Evolutionary conservation across 1,140 invertebrate genomes (phyloP).

Genomic region (Helicoverpa armigera): DNA sequence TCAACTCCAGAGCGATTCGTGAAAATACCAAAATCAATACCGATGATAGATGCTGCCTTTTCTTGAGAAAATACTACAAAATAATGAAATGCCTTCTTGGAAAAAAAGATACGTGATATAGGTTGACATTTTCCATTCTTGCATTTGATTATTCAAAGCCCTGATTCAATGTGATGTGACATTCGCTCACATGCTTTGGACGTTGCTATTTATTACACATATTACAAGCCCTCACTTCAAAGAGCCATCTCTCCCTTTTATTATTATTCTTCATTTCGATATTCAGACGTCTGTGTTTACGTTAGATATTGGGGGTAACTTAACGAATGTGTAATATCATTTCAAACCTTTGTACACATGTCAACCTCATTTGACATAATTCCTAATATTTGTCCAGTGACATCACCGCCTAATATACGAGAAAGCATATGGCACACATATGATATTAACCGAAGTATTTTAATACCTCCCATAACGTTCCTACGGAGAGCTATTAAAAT

Average conservation of each 20-base stretch:
- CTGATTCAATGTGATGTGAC: neutral
- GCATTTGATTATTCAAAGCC: neutral
- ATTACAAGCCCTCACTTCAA: neutral
- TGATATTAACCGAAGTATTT: slow-evolving; percentile 14
- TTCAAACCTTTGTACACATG: neutral
- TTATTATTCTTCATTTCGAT: neutral
- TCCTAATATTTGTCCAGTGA: neutral
- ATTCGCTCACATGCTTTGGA: neutral
- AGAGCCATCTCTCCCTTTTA: neutral
- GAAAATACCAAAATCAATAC: neutral
- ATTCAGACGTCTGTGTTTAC: neutral
- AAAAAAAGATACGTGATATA: slow-evolving; percentile 1
- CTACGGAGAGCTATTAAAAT: neutral
- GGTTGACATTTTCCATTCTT: slow-evolving; percentile 22
- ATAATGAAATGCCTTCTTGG: neutral
- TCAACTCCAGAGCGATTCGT: neutral
- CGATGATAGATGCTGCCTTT: neutral
- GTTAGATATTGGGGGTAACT: neutral
- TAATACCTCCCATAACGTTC: neutral
- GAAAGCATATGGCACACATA: slow-evolving; percentile 31
- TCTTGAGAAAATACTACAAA: neutral
- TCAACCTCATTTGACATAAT: neutral
- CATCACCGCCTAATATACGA: neutral
- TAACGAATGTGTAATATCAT: too few relatives aligned
- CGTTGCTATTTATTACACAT: neutral